Evolutionary conservation across 2,888 invertebrate species (phyloP).

Genomic region (Spisula solida): DNA sequence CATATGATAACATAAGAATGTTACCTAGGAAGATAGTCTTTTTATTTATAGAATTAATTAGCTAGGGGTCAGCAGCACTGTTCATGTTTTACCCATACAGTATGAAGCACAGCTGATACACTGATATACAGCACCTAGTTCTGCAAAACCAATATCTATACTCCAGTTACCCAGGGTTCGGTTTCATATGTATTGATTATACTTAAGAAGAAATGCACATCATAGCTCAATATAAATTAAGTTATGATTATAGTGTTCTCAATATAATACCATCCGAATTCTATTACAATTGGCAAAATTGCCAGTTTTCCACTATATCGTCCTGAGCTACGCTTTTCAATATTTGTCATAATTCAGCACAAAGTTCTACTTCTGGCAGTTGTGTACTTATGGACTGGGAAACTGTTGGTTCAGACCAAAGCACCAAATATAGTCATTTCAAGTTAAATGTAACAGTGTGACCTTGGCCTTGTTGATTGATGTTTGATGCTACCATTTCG

Average conservation of each 20-base stretch:
- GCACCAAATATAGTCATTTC: too few species aligned
- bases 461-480: too few species aligned
- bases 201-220: constrained; percentile 10
- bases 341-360: not conserved
- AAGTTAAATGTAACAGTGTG: too few species aligned
- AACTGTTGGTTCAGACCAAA: too few species aligned
- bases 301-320: too few species aligned
- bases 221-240: constrained; percentile 6
- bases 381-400: too few species aligned
- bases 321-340: not conserved
- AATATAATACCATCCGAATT: not conserved
- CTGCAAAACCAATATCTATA: not conserved
- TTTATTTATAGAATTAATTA: too few species aligned
- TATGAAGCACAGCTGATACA: not conserved
- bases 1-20: too few species aligned
- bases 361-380: too few species aligned
- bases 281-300: not conserved
- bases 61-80: too few species aligned
- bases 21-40: too few species aligned
- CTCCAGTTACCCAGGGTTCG: not conserved
- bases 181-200: not conserved
- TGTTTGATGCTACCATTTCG: too few species aligned
- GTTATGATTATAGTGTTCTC: constrained; percentile 3
- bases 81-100: not conserved
- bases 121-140: not conserved